Percentiles rank a stretch among this genome's conserved stretches.
Conservation (phyloP, 2,113 vertebrate species). For the Pheucticus melanocephalus region DNA sequence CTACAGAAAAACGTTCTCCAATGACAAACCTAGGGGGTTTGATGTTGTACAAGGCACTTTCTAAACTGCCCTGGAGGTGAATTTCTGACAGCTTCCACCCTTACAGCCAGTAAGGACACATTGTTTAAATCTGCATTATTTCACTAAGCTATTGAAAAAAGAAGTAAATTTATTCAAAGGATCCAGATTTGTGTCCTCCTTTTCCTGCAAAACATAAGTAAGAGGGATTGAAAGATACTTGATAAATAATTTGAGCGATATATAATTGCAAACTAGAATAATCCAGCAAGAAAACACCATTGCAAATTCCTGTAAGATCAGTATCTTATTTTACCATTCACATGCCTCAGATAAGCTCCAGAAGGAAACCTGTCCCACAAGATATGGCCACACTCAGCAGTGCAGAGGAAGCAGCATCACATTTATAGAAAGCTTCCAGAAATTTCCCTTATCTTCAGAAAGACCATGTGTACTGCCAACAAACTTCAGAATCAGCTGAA, state of each 20-base stretch:
- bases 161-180: slow-evolving; percentile 13
- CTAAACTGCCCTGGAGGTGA: not conserved
- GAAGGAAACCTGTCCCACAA: not conserved
- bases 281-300: not conserved
- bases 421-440: not conserved
- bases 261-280: not conserved
- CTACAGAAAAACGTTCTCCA: not conserved
- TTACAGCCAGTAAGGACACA: not conserved
- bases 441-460: not conserved
- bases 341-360: not conserved
- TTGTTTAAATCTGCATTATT: slow-evolving; percentile 10
- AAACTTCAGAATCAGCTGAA: not conserved
- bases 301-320: not conserved
- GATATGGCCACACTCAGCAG: not conserved
- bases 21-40: not conserved
- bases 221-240: not conserved
- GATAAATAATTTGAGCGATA: not conserved
- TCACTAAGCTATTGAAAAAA: not conserved
- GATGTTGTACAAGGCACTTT: not conserved
- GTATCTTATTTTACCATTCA: not conserved
- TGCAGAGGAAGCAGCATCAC: not conserved
- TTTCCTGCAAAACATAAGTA: not conserved
- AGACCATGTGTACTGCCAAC: not conserved
- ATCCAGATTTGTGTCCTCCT: not conserved
- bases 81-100: not conserved